These are phyloP conservation scores for Anguilla japonica DNA, from an alignment of 2,113 vertebrate species.

Conservation along the genomic window DNA sequence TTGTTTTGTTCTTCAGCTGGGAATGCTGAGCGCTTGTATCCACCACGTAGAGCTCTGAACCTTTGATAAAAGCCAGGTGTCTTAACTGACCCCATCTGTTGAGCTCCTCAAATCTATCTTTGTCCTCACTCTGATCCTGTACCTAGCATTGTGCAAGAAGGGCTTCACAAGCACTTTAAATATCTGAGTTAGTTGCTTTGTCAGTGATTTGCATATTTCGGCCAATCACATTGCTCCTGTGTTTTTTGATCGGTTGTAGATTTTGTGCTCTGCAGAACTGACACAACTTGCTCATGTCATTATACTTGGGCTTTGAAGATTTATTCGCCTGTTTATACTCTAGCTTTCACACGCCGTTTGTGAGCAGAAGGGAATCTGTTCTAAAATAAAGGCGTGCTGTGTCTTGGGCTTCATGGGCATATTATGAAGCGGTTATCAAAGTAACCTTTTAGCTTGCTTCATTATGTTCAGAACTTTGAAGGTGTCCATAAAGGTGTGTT, in stretches of 20 bases:
- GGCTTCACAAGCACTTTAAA: not conserved
- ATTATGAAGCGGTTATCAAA: not conserved
- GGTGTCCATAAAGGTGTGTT: not conserved
- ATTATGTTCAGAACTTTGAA: not conserved
- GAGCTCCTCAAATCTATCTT: not conserved
- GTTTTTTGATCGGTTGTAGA: not conserved
- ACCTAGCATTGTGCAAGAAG: not conserved
- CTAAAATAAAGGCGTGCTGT: not conserved
- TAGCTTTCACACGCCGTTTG: not conserved
- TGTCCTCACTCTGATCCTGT: not conserved
- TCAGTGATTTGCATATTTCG: constrained; percentile 9
- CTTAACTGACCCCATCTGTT: not conserved
- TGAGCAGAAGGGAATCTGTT: not conserved
- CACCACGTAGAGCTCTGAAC: constrained; percentile 3
- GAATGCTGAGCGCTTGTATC: not conserved
- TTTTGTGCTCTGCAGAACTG: not conserved
- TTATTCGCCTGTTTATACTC: not conserved
- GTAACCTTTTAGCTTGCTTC: not conserved
- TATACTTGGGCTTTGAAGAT: not conserved
- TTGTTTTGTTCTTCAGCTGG: not conserved
- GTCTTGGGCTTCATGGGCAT: not conserved
- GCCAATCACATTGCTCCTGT: constrained; percentile 1
- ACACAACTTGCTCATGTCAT: not conserved
- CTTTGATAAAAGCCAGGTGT: constrained; percentile 47
- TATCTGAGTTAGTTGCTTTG: not conserved